Evolutionary conservation across 2,113 vertebrate genomes (phyloP), one percentile per base, ranked within the genome.

Genomic region (Vulpes ferrilata): DNA sequence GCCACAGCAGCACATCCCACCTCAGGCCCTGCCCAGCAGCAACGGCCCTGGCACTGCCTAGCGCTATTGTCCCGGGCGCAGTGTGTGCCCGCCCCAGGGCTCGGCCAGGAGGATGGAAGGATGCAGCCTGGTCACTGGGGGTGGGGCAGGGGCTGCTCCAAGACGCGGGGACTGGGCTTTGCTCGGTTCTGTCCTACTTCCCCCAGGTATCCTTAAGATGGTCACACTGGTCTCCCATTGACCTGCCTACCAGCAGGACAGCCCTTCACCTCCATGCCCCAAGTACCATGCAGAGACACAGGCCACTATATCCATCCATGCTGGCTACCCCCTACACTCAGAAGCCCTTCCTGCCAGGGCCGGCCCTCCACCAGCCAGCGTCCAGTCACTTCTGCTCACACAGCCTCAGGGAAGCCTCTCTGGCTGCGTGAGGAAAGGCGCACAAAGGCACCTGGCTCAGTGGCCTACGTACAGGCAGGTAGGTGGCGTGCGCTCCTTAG

Each of bases 1-100:
- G 82, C 96, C 73, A 32, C 91, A 97, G 91, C 97, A 96, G 95
- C 98, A 98, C 97, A 97, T 96, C 96, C 93, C 93, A 64, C 76
- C 94, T 23, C 3, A 2, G 82, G 78, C 38, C 9, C 92, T 89
- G 96, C 93, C 88, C 90, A 8, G 94, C 55, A 82, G 92, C 73
- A 12, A 67, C 48, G 0, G 67, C 69, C 97, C 98, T 92, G 95
- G 97, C 96, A 94, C 98, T 59, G 96, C 96, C 97, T 97, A 88
- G 92, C 9, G 76, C 98, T 96, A 98, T 97, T 98, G 98, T 98
- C 90, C 82, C 9, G 5, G 83, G 83, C 55, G 48, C 71, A 59
- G 78, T 86, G 69, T 92, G 85, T 79, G 64, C 92, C 95, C 83
- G 60, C 97, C 94, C 93, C 92, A 23, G 94, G 81, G 11, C 90